Percentiles rank a stretch among this genome's conserved stretches.
Conservation (phyloP, 2,797 vertebrate genomes). For the Chromis chromis region DNA sequence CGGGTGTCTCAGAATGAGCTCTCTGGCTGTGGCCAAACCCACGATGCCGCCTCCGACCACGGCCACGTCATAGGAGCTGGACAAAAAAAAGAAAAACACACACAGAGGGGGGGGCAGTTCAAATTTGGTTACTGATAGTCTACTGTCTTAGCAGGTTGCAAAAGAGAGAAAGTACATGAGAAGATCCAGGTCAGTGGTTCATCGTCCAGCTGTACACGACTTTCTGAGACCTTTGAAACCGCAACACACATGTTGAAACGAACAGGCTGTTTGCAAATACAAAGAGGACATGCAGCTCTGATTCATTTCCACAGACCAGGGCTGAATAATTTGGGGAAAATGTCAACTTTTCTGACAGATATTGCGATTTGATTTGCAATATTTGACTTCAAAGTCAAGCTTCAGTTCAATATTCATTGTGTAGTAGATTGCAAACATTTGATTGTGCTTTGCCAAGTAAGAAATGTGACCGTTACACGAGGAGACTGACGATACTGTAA, state of each 20-base stretch:
- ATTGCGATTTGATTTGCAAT: too few species aligned
- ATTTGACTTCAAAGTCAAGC: too few species aligned
- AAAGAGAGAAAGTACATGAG: background rate
- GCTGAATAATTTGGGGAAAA: too few species aligned
- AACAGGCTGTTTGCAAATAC: background rate
- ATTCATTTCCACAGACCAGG: too few species aligned
- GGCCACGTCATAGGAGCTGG: constrained; percentile 87
- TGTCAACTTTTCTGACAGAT: too few species aligned
- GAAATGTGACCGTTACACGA: too few species aligned
- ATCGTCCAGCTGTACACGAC: constrained; percentile 16
- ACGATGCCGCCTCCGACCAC: constrained; percentile 93
- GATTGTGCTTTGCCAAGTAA: too few species aligned
- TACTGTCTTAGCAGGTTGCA: background rate
- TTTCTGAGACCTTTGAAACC: background rate
- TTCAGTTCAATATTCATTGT: too few species aligned
- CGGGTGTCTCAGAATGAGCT: constrained; percentile 89
- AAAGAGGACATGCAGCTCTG: background rate
- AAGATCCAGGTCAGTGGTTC: constrained; percentile 47
- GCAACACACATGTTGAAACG: background rate
- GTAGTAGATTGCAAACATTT: too few species aligned
- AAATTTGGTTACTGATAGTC: constrained; percentile 5
- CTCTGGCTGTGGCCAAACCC: constrained; percentile 91
- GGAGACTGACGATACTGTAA: too few species aligned
- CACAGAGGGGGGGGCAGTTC: constrained; percentile 1
- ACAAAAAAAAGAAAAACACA: constrained; percentile 7